A percentile compares a stretch with the other conserved stretches of the same genome.
Evolutionary conservation across 2,888 invertebrate species (phyloP).

Genomic region (Dicyrtoma fusca): DNA sequence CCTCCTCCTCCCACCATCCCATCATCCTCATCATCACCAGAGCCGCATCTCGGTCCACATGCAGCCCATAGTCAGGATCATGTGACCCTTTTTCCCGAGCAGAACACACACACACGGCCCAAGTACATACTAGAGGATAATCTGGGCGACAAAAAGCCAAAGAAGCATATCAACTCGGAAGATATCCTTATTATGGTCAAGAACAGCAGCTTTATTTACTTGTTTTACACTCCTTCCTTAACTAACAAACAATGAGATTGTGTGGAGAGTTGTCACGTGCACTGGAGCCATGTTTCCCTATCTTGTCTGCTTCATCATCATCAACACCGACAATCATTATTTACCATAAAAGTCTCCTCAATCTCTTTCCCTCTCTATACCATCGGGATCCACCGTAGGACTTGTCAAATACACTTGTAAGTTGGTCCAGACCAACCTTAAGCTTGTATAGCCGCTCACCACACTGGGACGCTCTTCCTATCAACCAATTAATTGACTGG

Average conservation of each 20-base stretch:
- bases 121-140: neutral
- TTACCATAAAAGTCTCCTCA: constrained; percentile 7
- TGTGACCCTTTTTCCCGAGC: no score
- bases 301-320: constrained; percentile 22
- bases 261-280: constrained; percentile 9
- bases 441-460: no score
- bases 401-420: no score
- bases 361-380: neutral
- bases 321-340: constrained; percentile 22
- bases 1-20: neutral
- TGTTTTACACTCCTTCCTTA: constrained; percentile 4
- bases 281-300: constrained; percentile 20
- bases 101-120: neutral
- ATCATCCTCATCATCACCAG: no score
- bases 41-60: no score
- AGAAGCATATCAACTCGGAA: constrained; percentile 13
- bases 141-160: constrained; percentile 9
- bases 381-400: neutral
- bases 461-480: no score
- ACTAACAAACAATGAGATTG: no score
- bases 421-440: no score
- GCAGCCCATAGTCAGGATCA: neutral
- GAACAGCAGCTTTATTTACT: constrained; percentile 24
- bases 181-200: constrained; percentile 5
- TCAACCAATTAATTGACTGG: no score